Conservation (phyloP, 2,888 invertebrate species). For the Catocala sponsa region DNA sequence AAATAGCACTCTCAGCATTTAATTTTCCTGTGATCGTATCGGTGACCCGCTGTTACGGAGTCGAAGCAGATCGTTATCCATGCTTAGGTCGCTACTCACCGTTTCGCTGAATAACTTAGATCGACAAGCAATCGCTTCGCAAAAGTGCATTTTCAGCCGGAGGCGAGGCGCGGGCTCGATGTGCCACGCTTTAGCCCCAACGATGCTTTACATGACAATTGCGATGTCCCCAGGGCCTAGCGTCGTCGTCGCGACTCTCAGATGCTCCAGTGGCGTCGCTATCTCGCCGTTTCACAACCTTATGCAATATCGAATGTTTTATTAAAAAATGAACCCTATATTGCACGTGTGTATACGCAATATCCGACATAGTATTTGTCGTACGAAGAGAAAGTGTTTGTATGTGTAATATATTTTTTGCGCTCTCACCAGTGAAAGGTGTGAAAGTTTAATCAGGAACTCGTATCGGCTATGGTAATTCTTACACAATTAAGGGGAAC, state of each 20-base stretch:
- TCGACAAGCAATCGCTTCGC: slow-evolving; percentile 83
- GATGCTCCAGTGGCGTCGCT: slow-evolving; percentile 60
- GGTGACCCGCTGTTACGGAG: slow-evolving; percentile 55
- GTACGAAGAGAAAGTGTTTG: slow-evolving; percentile 57
- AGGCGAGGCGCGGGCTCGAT: slow-evolving; percentile 70
- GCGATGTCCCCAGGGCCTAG: slow-evolving; percentile 76
- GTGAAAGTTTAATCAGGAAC: slow-evolving; percentile 57
- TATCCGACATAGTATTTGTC: slow-evolving; percentile 17
- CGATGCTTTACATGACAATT: slow-evolving; percentile 85
- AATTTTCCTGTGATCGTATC: slow-evolving; percentile 64
- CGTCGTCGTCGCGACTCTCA: slow-evolving; percentile 62
- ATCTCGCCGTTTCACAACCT: slow-evolving; percentile 60
- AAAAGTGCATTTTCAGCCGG: slow-evolving; percentile 86
- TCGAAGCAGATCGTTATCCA: slow-evolving; percentile 73
- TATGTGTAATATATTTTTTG: slow-evolving; percentile 53
- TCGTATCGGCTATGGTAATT: slow-evolving; percentile 26
- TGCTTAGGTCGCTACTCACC: slow-evolving; percentile 69
- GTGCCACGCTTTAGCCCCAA: slow-evolving; percentile 67
- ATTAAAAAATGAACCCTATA: slow-evolving; percentile 51
- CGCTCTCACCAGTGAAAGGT: slow-evolving; percentile 66
- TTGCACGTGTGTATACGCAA: slow-evolving; percentile 28
- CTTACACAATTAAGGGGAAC: slow-evolving; percentile 26
- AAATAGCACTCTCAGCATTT: slow-evolving; percentile 51
- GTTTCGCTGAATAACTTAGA: slow-evolving; percentile 76
- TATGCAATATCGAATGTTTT: slow-evolving; percentile 58